Base-by-base conservation (phyloP, 2,113 vertebrate genomes). In the Globicephala melas region DNA sequence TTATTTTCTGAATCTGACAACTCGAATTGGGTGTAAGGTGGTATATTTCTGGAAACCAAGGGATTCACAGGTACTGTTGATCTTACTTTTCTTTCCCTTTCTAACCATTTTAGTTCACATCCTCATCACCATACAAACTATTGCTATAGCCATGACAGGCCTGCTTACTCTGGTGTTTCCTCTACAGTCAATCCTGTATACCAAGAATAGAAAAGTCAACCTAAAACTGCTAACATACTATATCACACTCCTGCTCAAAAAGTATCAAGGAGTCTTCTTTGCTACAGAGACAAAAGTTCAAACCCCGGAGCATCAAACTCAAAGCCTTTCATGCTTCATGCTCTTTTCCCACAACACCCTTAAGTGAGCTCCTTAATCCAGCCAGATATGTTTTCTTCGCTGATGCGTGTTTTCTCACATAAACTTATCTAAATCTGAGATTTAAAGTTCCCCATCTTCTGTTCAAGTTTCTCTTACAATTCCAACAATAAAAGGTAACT, bases 291-390 rank as follows among this genome's bases (percentile, higher is more conserved):
- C 91, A 44, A 89, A 89, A 80, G 17, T 95, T 95, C 53, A 90
- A 76, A 80, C 4, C 17, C 28, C 9, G 18, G 25, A 79, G 12
- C 21, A 14, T 60, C 47, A 23, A 91, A 92, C 91, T 65, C 67
- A 91, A 93, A 89, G 62, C 36, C n/a, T 79, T 94, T 96, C 31
- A 86, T 77, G 50, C 50, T 88, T 97, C 41, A 60, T 47, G 86
- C 4, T 79, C 38, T 68, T 83, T 68, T 31, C 67, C 53, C n/a
- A 55, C 85, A 81, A 50, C 71, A 95, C 62, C 44, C 26, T 58
- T 80, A 88, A 68, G 63, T 77, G 80, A 94, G 44, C 67, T 68
- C 44, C 26, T 67, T 86, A 67, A 95, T 71, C 86, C 44, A 97
- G 6, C 7, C 23, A 47, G 21, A 68, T 17, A 60, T 82, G 2